Conservation (phyloP, 37 sponge, comb jelly and placozoan species). For the Aplysina aerophoba region DNA sequence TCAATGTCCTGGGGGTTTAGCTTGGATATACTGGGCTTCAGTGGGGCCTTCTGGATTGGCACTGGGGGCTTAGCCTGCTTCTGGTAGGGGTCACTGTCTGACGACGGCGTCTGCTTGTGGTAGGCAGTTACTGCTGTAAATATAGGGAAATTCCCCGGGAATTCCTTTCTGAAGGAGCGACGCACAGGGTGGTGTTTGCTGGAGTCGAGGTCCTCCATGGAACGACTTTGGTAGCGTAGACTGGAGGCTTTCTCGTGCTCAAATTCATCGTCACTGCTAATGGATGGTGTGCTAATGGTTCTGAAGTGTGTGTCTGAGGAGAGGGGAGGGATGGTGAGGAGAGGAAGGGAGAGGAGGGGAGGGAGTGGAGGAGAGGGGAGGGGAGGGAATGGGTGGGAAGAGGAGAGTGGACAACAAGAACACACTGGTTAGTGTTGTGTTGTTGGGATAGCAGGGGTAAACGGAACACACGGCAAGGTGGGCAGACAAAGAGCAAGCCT, state of each 20-base stretch:
- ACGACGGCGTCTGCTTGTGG: slow-evolving; percentile 31
- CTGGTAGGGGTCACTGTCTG: slow-evolving; percentile 28
- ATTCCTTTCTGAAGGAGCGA: slow-evolving; percentile 7
- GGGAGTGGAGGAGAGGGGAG: neutral
- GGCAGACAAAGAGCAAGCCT: too few relatives aligned
- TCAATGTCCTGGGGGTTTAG: slow-evolving; percentile 13
- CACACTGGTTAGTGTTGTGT: too few relatives aligned
- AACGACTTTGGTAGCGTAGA: neutral
- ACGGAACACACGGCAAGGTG: neutral
- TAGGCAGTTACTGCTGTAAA: neutral
- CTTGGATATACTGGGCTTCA: neutral
- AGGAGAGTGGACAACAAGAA: neutral
- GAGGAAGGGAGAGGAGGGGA: too few relatives aligned
- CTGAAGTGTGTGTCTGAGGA: too few relatives aligned
- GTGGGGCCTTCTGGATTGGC: neutral
- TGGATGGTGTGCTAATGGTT: neutral
- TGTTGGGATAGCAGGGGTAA: neutral
- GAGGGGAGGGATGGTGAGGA: too few relatives aligned
- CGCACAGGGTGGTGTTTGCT: neutral
- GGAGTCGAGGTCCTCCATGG: slow-evolving; percentile 23
- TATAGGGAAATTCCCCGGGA: neutral
- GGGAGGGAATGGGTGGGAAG: neutral
- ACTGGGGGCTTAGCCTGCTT: neutral
- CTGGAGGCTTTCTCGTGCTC: neutral
- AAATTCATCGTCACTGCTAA: slow-evolving; percentile 23